Conservation (phyloP, 2,888 invertebrate genomes). For the Xanthia togata region DNA sequence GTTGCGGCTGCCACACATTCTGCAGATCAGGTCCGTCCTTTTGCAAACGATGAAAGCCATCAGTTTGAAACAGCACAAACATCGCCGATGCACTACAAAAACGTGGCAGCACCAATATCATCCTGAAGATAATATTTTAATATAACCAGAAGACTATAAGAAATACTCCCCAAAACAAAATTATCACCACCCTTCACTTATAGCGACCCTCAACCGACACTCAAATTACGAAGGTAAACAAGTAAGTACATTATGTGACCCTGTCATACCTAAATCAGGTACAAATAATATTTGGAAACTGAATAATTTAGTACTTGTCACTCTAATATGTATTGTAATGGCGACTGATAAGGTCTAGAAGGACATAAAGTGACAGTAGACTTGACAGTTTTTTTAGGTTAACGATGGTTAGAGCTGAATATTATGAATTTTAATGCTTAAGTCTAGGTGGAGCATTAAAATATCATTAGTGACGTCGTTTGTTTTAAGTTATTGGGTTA, state of each 20-base stretch:
- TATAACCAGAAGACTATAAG: background rate
- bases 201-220: slow-evolving; percentile 26
- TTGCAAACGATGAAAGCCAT: too few species aligned
- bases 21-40: too few species aligned
- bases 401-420: background rate
- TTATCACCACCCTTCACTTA: slow-evolving; percentile 6
- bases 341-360: slow-evolving; percentile 32
- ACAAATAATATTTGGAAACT: slow-evolving; percentile 40
- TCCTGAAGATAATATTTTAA: too few species aligned
- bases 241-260: slow-evolving; percentile 28
- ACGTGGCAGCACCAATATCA: too few species aligned
- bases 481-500: background rate
- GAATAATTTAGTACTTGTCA: slow-evolving; percentile 52
- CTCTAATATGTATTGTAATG: slow-evolving; percentile 31
- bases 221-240: slow-evolving; percentile 49
- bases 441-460: background rate
- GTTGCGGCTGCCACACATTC: too few species aligned
- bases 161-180: slow-evolving; percentile 3
- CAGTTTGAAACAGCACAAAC: too few species aligned
- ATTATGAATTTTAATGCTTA: slow-evolving; percentile 2
- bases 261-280: slow-evolving; percentile 54
- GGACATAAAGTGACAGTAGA: slow-evolving; percentile 1
- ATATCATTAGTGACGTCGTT: background rate
- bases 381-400: slow-evolving; percentile 16
- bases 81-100: too few species aligned